phyloP scores from a whole-genome alignment of 2,113 vertebrate genomes.

The Misgurnus anguillicaudatus region DNA sequence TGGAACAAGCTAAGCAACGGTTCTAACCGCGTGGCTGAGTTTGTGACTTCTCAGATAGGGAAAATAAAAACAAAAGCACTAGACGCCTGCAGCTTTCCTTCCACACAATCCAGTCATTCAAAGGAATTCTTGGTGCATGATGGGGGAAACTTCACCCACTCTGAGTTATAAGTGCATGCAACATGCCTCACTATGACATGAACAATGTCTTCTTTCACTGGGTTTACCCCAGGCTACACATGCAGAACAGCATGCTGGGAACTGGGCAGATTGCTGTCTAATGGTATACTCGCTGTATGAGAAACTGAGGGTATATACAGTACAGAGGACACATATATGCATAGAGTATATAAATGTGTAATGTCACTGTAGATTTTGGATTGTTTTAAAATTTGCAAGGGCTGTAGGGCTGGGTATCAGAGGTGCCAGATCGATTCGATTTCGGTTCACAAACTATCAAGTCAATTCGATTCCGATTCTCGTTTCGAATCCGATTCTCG shows the following conservation, averaged over 20 bases:
- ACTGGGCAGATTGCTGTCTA: conserved; percentile 56
- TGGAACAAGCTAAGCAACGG: background rate
- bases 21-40: background rate
- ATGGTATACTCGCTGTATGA: conserved; percentile 55
- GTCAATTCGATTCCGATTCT: too few species aligned
- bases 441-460: too few species aligned
- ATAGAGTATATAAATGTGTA: conserved; percentile 33
- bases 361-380: conserved; percentile 38
- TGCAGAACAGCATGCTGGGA: conserved; percentile 71
- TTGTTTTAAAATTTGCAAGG: too few species aligned
- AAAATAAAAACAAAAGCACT: conserved; percentile 45
- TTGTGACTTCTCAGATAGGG: background rate
- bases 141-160: conserved; percentile 73
- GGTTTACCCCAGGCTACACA: conserved; percentile 48
- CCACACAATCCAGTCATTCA: conserved; percentile 63
- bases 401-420: too few species aligned
- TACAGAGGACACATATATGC: conserved; percentile 48
- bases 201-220: conserved; percentile 78
- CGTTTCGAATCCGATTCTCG: too few species aligned
- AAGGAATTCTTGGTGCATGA: conserved; percentile 71
- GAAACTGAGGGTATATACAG: conserved; percentile 46
- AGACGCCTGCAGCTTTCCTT: conserved; percentile 46
- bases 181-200: conserved; percentile 67
- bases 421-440: too few species aligned
- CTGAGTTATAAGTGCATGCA: conserved; percentile 72